Conservation (phyloP, 2,888 invertebrate genomes). For the Eristalis pertinax region DNA sequence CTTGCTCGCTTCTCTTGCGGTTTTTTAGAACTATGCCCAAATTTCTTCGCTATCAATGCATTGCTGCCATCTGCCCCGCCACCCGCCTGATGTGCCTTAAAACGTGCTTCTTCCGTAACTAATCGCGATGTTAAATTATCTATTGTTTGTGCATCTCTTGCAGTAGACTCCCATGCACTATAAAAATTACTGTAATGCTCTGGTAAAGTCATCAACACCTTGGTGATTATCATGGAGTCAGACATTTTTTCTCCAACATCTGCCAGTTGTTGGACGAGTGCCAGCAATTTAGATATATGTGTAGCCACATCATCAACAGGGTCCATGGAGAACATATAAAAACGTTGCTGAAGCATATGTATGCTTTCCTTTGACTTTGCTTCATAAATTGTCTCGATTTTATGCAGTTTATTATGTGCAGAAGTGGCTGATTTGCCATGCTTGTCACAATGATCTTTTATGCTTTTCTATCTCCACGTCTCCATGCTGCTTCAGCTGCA, state of each 20-base stretch:
- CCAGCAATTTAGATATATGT: slow-evolving; percentile 67
- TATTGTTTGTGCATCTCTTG: slow-evolving; percentile 19
- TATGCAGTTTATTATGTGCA: slow-evolving; percentile 51
- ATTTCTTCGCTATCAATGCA: too few relatives aligned
- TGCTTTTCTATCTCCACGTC: slow-evolving; percentile 42
- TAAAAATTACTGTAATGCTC: slow-evolving; percentile 6
- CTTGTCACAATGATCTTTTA: slow-evolving; percentile 51
- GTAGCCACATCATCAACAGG: slow-evolving; percentile 66
- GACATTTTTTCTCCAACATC: slow-evolving; percentile 28
- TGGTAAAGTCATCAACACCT: slow-evolving; percentile 44
- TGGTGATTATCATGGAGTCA: slow-evolving; percentile 39
- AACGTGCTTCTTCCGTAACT: slow-evolving; percentile 35
- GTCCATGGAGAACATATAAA: slow-evolving; percentile 46
- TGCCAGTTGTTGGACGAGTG: slow-evolving; percentile 63
- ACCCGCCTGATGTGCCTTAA: slow-evolving; percentile 7
- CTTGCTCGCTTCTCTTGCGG: neutral
- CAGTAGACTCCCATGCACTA: slow-evolving; percentile 24
- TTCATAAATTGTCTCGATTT: slow-evolving; percentile 73
- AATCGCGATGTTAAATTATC: slow-evolving; percentile 36
- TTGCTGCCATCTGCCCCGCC: neutral
- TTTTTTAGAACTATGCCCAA: too few relatives aligned
- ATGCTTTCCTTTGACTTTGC: slow-evolving; percentile 75
- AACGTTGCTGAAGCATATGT: slow-evolving; percentile 64
- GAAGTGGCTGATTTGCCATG: slow-evolving; percentile 20
- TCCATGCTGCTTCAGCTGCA: slow-evolving; percentile 28